These are phyloP conservation scores for Paedocypris micromegethes DNA, from an alignment of 2,797 vertebrate genomes.

Conservation along the genomic window DNA sequence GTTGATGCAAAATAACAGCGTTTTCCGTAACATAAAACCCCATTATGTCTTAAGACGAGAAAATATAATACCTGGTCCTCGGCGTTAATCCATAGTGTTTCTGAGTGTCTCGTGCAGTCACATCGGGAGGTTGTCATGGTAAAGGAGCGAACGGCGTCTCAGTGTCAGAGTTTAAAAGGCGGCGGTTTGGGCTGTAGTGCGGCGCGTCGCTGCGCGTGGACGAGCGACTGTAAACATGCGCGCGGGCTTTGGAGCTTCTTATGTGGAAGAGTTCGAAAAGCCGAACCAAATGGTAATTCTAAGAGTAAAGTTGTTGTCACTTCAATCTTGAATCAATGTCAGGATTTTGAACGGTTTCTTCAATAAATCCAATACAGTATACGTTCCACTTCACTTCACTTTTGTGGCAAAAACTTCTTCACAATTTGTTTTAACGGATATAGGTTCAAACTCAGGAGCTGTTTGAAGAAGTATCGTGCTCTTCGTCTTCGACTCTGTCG, in stretches of 20 bases:
- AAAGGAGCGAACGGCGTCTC: constrained; percentile 45
- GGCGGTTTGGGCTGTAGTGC: constrained; percentile 2
- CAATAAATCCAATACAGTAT: too few species aligned
- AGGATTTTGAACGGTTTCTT: too few species aligned
- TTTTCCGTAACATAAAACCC: too few species aligned
- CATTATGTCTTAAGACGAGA: too few species aligned
- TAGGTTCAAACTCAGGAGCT: constrained; percentile 66
- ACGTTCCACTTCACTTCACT: neutral
- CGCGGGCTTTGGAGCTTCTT: constrained; percentile 55
- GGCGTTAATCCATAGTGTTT: neutral
- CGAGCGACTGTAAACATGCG: constrained; percentile 56
- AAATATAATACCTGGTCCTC: too few species aligned
- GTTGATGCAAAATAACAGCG: too few species aligned
- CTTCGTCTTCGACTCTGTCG: constrained; percentile 72
- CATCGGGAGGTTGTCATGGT: constrained; percentile 47
- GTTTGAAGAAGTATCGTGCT: constrained; percentile 83
- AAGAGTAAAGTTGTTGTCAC: neutral
- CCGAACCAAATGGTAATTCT: neutral
- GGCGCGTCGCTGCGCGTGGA: constrained; percentile 16
- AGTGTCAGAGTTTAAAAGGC: constrained; percentile 50
- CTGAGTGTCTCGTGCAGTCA: constrained; percentile 1
- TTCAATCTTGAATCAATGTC: too few species aligned
- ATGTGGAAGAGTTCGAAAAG: neutral
- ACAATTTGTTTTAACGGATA: constrained; percentile 43
- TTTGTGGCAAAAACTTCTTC: constrained; percentile 45